These are phyloP conservation scores for Microctonus aethiopoides DNA, from an alignment of 2,888 invertebrate genomes.

Conservation along the genomic window DNA sequence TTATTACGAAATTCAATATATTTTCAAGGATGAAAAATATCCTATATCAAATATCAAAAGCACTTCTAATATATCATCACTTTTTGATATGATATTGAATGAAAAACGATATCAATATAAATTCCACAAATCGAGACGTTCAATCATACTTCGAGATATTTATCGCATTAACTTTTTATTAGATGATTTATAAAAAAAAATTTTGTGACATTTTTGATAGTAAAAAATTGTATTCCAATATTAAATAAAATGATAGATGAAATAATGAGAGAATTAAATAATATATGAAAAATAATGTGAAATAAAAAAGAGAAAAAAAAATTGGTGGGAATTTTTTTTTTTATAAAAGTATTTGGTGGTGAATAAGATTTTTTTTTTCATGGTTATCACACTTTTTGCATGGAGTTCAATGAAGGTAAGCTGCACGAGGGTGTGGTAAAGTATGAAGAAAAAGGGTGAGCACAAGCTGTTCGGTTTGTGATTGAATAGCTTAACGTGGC, in stretches of 20 bases:
- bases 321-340: background rate
- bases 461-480: background rate
- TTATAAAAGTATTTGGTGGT: background rate
- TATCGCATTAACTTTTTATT: background rate
- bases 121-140: background rate
- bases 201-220: background rate
- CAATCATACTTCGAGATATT: background rate
- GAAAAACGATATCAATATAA: background rate
- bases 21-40: no score
- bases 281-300: no score
- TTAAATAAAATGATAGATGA: background rate
- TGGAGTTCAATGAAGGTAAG: constrained; percentile 4
- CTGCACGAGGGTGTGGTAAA: background rate
- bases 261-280: background rate
- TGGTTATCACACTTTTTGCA: background rate
- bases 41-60: background rate
- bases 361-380: background rate
- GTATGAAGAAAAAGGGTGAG: background rate
- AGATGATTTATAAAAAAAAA: background rate
- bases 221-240: background rate
- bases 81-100: background rate
- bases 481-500: background rate
- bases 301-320: no score
- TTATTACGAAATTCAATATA: no score
- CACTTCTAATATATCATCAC: no score